Evolutionary conservation across 2,113 vertebrate genomes (phyloP).

Genomic region (Galeopterus variegatus): DNA sequence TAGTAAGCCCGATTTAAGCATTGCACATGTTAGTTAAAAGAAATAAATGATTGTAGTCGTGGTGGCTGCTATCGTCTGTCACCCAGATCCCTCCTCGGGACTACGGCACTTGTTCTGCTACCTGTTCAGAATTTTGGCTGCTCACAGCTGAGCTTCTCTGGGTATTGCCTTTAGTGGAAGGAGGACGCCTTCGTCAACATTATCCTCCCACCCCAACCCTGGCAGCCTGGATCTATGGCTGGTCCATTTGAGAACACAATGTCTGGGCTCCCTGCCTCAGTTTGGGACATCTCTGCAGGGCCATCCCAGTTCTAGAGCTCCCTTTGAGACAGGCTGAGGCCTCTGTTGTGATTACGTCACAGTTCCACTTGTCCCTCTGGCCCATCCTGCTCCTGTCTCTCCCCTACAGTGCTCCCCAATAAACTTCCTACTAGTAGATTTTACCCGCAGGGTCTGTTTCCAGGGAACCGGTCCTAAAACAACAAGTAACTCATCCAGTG

Average conservation of each 20-base stretch:
- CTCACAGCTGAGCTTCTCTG: not conserved
- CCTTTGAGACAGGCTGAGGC: not conserved
- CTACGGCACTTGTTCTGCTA: not conserved
- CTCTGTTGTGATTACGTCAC: not conserved
- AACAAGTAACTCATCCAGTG: not conserved
- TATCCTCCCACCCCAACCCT: not conserved
- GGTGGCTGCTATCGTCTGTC: not conserved
- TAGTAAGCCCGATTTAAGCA: no score
- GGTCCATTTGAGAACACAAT: not conserved
- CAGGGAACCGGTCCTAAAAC: not conserved
- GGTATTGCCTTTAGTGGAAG: not conserved
- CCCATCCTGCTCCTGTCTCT: not conserved
- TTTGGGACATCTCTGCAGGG: not conserved
- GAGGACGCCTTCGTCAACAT: not conserved
- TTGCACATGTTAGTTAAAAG: not conserved
- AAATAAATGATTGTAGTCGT: fast-evolving
- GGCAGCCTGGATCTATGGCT: not conserved
- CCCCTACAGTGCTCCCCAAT: fast-evolving
- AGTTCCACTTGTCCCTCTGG: not conserved
- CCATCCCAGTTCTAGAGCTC: not conserved
- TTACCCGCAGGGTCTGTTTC: not conserved
- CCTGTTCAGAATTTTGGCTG: not conserved
- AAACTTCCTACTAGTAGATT: not conserved
- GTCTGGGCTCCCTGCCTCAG: not conserved
- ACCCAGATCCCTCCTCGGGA: not conserved